A percentile compares a stretch with the other conserved stretches of the same genome.
phyloP scores from a whole-genome alignment of 1,140 invertebrate species.

The Lepidostoma basale region DNA sequence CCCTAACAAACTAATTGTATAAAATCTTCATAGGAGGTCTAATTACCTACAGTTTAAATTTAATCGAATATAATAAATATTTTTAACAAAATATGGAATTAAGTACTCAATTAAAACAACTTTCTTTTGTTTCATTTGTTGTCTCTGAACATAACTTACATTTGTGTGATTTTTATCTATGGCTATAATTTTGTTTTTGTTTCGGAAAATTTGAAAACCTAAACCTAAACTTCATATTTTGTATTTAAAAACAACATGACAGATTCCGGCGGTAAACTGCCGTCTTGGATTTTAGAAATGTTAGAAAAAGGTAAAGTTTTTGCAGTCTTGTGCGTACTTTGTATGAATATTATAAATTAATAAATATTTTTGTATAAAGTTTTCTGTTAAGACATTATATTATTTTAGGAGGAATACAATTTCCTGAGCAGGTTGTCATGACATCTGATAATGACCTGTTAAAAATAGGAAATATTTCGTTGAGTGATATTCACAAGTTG shows the following conservation, averaged over 20 bases:
- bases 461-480: conserved; percentile 1
- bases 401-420: conserved; percentile 19
- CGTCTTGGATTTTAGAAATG: not conserved
- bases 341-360: not conserved
- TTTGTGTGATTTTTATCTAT: not conserved
- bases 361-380: not conserved
- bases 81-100: not conserved
- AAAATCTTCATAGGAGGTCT: too few species aligned
- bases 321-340: not conserved
- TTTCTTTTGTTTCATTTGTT: too few species aligned
- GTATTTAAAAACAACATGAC: not conserved
- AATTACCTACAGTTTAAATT: too few species aligned
- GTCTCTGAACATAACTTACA: too few species aligned
- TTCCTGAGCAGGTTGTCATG: not conserved
- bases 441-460: conserved; percentile 19
- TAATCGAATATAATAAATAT: too few species aligned
- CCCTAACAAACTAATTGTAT: too few species aligned
- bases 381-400: not conserved
- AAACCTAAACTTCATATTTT: not conserved
- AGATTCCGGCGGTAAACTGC: not conserved
- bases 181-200: too few species aligned
- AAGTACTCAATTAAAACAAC: too few species aligned
- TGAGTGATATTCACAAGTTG: not conserved
- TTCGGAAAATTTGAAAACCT: too few species aligned
- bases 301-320: conserved; percentile 16